Base-by-base conservation (phyloP, 2,888 invertebrate genomes). In the Meliscaeva auricollis region DNA sequence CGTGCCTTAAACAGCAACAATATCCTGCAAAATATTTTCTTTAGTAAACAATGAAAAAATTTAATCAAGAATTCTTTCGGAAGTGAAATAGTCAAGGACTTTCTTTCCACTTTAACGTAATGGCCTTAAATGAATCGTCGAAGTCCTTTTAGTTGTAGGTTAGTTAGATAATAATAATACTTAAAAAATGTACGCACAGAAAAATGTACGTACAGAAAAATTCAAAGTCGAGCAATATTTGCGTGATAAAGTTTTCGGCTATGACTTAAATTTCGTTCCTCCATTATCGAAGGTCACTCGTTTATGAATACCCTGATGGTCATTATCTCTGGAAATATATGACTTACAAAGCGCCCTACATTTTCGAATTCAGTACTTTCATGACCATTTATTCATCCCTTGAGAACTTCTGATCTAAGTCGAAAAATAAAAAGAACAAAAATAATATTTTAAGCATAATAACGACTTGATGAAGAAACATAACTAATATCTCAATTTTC, bases 291-390 rank as follows among this genome's bases (percentile, higher is more conserved):
- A 70, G 73, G 83, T 66, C 79, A 78, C 15, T 50, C 41, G 11
- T 48, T 13, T 70, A 17, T 38, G 0, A 13, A 9, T 2, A 9
- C 3, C 5, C n/a, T 22, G 20, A 11, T 13, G 20, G 77, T 35
- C 44, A 32, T 79, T 58, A 74, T 56, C n/a, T 50, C 54, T 35
- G 62, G n/a, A 64, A 78, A 69, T 74, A 74, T 74, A 78, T 64
- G 46, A 32, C 30, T 11, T 30, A 13, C 7, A 32, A 17, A 13
- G n/a, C n/a, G n/a, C n/a, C n/a, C 30, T 1, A 4, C 15, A 26
- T n/a, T n/a, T n/a, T n/a, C n/a, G n/a, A 38, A 38, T 38, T 38
- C 38, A 11, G 9, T 9, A 11, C n/a, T n/a, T n/a, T n/a, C n/a
- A n/a, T n/a, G n/a, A n/a, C n/a, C n/a, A n/a, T 30, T 62, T 26